Evolutionary conservation across 2,113 vertebrate species (phyloP), one percentile per base, ranked within the genome.

Genomic region (Callionymus lyra): DNA sequence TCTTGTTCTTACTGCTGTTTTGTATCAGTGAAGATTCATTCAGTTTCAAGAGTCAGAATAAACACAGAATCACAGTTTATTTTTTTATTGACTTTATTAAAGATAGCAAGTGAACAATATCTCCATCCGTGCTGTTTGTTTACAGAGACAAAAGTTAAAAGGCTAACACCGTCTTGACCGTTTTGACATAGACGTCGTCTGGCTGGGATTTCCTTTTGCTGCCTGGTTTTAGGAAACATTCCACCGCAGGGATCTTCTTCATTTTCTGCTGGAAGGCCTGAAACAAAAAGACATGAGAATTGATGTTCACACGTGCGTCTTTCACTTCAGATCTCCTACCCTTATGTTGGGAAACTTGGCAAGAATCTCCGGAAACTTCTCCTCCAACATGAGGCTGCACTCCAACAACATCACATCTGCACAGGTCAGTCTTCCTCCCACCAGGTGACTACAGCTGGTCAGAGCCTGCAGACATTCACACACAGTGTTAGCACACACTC

Each of bases 401-500:
- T 96, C 91, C 34, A 92, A 27, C 44, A 97, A 58, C n/a, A 85
- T 81, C 44, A 94, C 48, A 47, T 97, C 91, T 18, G 93, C 91
- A 79, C 70, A 79, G 41, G 85, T 97, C 27, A 95, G 46, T 44
- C 79, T 81, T 31, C 84, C 81, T 62, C 93, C 93, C 50, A 94
- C 87, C 34, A 98, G 87, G 75, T 85, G 90, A 1, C 86, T 45
- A 0, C 82, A 71, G 9, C 78, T 70, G 57, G 68, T 63, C 36
- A 97, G 76, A 14, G 76, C 84, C 92, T 97, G 55, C 10, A 44
- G 12, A 64, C 6, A 6, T 12, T 33, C 12, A 44, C 1, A 18
- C 12, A 2, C 15, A 3, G 19, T 12, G 15, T 14, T 14, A n/a
- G 37, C 17, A 27, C 12, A 12, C 3, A 6, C 9, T 11, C 6